These are phyloP conservation scores for Phalacrocorax pelagicus DNA, from an alignment of 2,113 vertebrate species.

Conservation along the genomic window DNA sequence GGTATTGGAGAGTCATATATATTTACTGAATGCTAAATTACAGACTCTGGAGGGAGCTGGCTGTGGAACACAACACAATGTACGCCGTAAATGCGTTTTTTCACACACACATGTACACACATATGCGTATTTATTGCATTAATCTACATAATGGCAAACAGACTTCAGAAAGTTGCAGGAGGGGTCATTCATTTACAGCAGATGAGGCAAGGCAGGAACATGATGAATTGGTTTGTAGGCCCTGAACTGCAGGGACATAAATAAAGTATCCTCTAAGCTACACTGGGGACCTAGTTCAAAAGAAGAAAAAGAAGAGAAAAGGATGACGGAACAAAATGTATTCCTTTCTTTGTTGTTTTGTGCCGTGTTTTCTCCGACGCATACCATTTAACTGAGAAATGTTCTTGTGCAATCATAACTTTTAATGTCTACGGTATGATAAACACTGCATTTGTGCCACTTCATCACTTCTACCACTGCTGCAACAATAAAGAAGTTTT, in stretches of 20 bases:
- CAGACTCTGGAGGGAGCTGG: slow-evolving; percentile 6
- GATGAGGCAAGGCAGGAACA: slow-evolving; percentile 72
- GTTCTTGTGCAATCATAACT: slow-evolving; percentile 56
- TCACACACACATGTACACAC: background rate
- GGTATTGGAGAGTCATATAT: background rate
- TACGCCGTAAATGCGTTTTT: background rate
- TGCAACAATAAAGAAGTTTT: slow-evolving; percentile 25
- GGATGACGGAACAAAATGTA: slow-evolving; percentile 38
- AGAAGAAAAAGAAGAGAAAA: slow-evolving; percentile 48
- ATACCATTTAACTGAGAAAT: slow-evolving; percentile 69
- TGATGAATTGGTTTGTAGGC: slow-evolving; percentile 72
- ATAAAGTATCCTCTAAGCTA: slow-evolving; percentile 75
- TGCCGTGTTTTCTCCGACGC: slow-evolving; percentile 57
- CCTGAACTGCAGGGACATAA: slow-evolving; percentile 74
- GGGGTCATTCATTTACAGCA: slow-evolving; percentile 74
- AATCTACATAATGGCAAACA: slow-evolving; percentile 79
- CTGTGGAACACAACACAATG: background rate
- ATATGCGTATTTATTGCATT: slow-evolving; percentile 68
- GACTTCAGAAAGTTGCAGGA: slow-evolving; percentile 74
- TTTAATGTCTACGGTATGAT: slow-evolving; percentile 44
- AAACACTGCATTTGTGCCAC: slow-evolving; percentile 37
- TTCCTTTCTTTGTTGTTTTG: slow-evolving; percentile 59
- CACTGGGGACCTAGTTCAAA: slow-evolving; percentile 69
- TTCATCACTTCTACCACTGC: slow-evolving; percentile 43
- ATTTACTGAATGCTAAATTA: slow-evolving; percentile 35